Evolutionary conservation across 2,888 invertebrate genomes (phyloP).

Genomic region (Adela reaumurella): DNA sequence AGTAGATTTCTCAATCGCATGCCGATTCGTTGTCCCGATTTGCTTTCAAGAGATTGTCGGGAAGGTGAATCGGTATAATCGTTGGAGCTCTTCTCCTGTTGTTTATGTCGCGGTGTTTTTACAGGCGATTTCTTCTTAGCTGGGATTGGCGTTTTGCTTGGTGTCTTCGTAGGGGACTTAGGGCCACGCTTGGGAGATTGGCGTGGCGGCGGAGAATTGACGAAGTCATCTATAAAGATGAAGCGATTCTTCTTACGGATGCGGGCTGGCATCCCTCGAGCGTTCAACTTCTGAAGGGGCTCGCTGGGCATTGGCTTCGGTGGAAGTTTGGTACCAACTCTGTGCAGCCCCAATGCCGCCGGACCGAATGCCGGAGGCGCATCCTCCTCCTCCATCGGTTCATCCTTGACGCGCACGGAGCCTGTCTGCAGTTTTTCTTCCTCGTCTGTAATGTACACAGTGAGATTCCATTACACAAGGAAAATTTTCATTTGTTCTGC

Average conservation of each 20-base stretch:
- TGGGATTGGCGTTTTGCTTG: constrained; percentile 35
- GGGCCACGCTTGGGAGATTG: constrained; percentile 66
- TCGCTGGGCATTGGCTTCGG: constrained; percentile 68
- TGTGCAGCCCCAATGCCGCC: constrained; percentile 74
- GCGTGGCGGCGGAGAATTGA: constrained; percentile 74
- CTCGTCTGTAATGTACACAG: background rate
- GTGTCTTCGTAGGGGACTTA: constrained; percentile 50
- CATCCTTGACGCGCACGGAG: constrained; percentile 44
- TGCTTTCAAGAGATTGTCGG: constrained; percentile 68
- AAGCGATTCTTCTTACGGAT: constrained; percentile 86
- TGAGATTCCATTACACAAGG: too few relatives aligned
- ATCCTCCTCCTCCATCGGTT: constrained; percentile 63
- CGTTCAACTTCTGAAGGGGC: constrained; percentile 77
- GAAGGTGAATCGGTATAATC: constrained; percentile 35
- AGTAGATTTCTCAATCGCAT: constrained; percentile 85
- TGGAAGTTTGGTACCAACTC: constrained; percentile 74
- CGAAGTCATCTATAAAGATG: constrained; percentile 86
- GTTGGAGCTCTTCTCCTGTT: constrained; percentile 22
- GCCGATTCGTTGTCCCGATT: constrained; percentile 86
- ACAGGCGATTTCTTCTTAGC: constrained; percentile 51
- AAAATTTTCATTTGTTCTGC: too few relatives aligned
- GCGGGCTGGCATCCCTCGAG: constrained; percentile 86
- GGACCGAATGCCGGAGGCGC: constrained; percentile 72
- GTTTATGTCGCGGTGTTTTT: constrained; percentile 47
- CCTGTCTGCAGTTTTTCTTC: constrained; percentile 5